Evolutionary conservation across 1,140 invertebrate genomes (phyloP), one percentile per base, ranked within the genome.

Genomic region (Drosophila hydei): DNA sequence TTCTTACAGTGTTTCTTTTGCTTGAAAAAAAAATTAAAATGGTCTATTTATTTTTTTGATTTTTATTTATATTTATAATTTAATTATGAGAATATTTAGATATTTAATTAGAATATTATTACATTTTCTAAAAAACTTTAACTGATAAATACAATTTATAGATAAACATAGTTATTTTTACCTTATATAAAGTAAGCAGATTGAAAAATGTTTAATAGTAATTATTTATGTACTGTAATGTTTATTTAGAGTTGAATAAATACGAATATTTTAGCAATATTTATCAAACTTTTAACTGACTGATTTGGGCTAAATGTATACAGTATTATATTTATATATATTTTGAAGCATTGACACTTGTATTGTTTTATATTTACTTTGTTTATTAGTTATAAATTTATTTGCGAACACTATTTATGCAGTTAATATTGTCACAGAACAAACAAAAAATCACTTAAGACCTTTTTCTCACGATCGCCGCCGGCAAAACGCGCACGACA

Each of bases 401-500:
- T 27, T 48, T 19, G 27, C 30, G 47, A 11, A 11, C 69, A 67
- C 36, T 52, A 42, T 72, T 59, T 71, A 63, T 61, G 11, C 4
- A 62, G 50, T 73, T 69, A 30, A 45, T 47, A 60, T 74, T 77
- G 71, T 72, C 80, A 76, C 79, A 72, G 36, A 84, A 83, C 52
- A 81, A 81, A 81, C 75, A 83, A 83, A 83, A 83, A 83, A 79
- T 83, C 79, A 83, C 79, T 75, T 55, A 25, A 7, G 18, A 43
- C 68, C 16, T 51, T 51, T 58, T 47, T 48, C 18, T 21, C 27
- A 16, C 76, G 79, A 84, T 84, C 80, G 47, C 79, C 79, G 79
- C 23, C 79, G 79, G 79, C 59, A 56, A 84, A 68, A 72, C 68
- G 62, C 65, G 62, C 68, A 30, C 51, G 55, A 61, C 21, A 50